phyloP scores from a whole-genome alignment of 2,113 vertebrate species.

The Zonotrichia leucophrys region DNA sequence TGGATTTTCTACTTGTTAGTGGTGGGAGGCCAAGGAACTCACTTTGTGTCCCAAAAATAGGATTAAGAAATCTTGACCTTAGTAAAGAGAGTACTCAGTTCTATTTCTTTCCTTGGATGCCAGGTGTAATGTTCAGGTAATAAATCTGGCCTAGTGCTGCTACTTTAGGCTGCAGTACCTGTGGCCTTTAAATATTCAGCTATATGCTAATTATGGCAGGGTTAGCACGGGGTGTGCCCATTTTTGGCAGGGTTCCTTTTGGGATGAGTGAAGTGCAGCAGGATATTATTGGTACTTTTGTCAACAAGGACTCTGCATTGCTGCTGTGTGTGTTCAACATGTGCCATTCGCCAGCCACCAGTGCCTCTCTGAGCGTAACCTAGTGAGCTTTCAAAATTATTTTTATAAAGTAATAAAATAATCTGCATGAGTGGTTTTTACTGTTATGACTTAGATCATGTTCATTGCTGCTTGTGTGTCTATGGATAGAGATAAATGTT shows the following conservation, averaged over 20 bases:
- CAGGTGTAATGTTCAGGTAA: not conserved
- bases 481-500: not conserved
- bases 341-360: not conserved
- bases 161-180: not conserved
- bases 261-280: not conserved
- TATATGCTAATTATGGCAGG: not conserved
- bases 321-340: accelerated
- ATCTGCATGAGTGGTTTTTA: not conserved
- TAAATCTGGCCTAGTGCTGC: not conserved
- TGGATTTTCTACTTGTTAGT: not conserved
- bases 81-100: not conserved
- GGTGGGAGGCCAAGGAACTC: not conserved
- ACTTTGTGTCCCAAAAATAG: not conserved
- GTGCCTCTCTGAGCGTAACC: not conserved
- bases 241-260: not conserved
- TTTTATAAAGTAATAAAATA: not conserved
- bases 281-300: not conserved
- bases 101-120: not conserved
- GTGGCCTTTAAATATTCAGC: not conserved
- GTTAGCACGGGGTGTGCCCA: not conserved
- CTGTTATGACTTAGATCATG: not conserved
- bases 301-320: not conserved
- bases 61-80: not conserved
- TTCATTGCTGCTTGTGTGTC: not conserved
- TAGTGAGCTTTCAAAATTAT: not conserved